Conservation (phyloP, 2,888 invertebrate species). For the Eilema caniola region DNA sequence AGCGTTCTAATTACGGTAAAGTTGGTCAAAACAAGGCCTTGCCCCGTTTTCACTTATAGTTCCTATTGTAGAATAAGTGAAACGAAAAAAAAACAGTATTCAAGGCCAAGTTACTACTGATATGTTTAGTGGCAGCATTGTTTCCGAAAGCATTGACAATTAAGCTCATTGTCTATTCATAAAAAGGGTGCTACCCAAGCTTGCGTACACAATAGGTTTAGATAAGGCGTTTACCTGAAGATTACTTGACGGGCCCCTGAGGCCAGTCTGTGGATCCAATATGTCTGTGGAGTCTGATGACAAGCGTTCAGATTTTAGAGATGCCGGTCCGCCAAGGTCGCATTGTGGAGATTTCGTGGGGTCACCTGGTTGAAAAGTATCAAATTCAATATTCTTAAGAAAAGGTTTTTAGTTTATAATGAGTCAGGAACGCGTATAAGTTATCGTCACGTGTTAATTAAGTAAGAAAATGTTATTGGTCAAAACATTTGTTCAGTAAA, state of each 20-base stretch:
- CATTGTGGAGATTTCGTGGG: slow-evolving; percentile 84
- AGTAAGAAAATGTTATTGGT: background rate
- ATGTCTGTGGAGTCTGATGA: slow-evolving; percentile 85
- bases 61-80: background rate
- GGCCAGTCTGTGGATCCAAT: slow-evolving; percentile 83
- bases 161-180: slow-evolving; percentile 10
- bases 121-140: background rate
- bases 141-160: background rate
- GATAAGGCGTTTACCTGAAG: slow-evolving; percentile 68
- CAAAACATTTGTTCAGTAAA: background rate
- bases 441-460: background rate
- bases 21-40: background rate
- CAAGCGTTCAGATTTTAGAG: slow-evolving; percentile 82
- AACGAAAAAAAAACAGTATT: background rate
- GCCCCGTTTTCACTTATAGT: background rate
- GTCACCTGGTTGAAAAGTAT: slow-evolving; percentile 68
- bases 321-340: slow-evolving; percentile 83
- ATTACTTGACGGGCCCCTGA: slow-evolving; percentile 76
- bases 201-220: slow-evolving; percentile 12
- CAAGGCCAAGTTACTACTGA: background rate
- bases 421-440: background rate
- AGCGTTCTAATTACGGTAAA: background rate
- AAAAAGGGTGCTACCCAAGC: slow-evolving; percentile 14
- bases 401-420: no score
- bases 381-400: background rate